Percentiles rank a stretch among this genome's conserved stretches.
Conservation (phyloP, 2,797 vertebrate species). For the Arnoldichthys spilopterus region DNA sequence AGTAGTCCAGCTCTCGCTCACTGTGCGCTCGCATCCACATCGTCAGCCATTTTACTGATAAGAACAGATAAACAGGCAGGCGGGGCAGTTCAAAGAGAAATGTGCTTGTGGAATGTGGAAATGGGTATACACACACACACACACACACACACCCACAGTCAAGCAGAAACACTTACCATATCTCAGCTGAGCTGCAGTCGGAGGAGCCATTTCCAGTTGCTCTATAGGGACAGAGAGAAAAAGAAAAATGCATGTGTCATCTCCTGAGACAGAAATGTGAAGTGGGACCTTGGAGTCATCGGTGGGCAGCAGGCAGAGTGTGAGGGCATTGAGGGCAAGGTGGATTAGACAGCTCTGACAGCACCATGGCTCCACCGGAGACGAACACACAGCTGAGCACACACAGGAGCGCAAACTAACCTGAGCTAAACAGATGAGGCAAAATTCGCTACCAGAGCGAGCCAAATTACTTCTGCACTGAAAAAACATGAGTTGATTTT, state of each 20-base stretch:
- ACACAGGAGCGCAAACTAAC: not conserved
- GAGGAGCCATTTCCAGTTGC: constrained; percentile 56
- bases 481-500: not conserved
- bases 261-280: constrained; percentile 71
- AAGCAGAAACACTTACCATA: constrained; percentile 50
- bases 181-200: constrained; percentile 50
- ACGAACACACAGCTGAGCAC: not conserved
- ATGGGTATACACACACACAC: not conserved
- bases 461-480: not conserved
- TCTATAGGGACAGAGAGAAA: constrained; percentile 35
- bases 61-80: not conserved
- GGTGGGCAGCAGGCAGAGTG: not conserved
- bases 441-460: too few species aligned
- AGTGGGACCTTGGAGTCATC: constrained; percentile 57
- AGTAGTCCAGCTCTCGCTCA: not conserved
- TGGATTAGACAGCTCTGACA: not conserved
- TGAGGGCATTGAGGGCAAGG: constrained; percentile 36
- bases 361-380: not conserved
- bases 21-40: not conserved
- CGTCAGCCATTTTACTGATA: not conserved
- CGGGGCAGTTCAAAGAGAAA: not conserved
- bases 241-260: constrained; percentile 11
- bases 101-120: not conserved
- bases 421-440: not conserved
- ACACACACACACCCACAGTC: not conserved